A percentile compares a stretch with the other conserved stretches of the same genome.
Conservation (phyloP, 2,888 invertebrate genomes). For the Strigamia transsilvanica region DNA sequence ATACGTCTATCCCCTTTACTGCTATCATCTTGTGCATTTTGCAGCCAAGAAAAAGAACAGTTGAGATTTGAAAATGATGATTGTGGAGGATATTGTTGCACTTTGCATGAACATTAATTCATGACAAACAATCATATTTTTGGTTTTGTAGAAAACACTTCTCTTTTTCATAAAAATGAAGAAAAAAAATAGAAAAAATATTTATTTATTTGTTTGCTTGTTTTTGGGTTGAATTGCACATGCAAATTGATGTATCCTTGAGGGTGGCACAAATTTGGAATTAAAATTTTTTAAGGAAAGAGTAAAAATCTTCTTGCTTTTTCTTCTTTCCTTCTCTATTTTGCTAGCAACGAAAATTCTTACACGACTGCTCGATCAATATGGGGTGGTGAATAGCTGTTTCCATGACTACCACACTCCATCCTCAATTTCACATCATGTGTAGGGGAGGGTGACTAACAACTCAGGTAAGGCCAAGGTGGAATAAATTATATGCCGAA, state of each 20-base stretch:
- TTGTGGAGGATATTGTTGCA: slow-evolving; percentile 32
- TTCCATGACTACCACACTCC: slow-evolving; percentile 37
- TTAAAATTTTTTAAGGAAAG: background rate
- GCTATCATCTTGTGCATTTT: slow-evolving; percentile 40
- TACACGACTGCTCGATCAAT: slow-evolving; percentile 36
- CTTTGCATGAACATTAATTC: slow-evolving; percentile 5
- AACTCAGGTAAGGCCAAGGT: slow-evolving; percentile 45
- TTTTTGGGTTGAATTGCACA: background rate
- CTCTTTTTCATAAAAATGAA: no score
- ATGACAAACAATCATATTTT: background rate
- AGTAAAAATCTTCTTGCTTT: background rate
- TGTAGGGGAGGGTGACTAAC: slow-evolving; percentile 43
- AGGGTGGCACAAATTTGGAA: background rate
- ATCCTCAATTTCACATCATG: slow-evolving; percentile 37
- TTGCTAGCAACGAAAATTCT: slow-evolving; percentile 38
- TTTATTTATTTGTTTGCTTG: background rate
- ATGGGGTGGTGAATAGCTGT: slow-evolving; percentile 47
- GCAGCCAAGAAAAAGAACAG: slow-evolving; percentile 30
- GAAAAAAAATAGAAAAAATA: no score
- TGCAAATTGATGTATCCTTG: background rate
- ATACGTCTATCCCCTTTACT: background rate
- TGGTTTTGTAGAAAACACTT: background rate
- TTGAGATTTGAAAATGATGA: slow-evolving; percentile 44
- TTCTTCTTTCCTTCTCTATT: slow-evolving; percentile 12
- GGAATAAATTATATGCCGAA: slow-evolving; percentile 12